Evolutionary conservation across 2,797 vertebrate genomes (phyloP).

Genomic region (Sebastes hubbsi): DNA sequence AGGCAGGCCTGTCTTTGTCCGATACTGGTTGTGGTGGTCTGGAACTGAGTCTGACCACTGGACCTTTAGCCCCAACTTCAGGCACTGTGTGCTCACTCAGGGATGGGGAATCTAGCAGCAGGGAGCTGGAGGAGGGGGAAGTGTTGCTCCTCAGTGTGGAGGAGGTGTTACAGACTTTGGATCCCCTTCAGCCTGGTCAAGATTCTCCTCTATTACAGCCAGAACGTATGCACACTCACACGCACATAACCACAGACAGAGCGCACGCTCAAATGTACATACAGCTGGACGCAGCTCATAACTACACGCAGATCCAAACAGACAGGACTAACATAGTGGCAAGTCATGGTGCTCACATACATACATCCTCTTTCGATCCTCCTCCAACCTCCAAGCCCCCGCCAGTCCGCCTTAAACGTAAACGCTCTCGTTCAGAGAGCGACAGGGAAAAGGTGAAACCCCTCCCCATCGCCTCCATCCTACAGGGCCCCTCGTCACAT

Average conservation of each 20-base stretch:
- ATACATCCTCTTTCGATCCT: conserved; percentile 82
- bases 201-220: conserved; percentile 83
- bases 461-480: conserved; percentile 94
- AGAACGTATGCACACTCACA: conserved; percentile 80
- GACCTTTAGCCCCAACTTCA: conserved; percentile 71
- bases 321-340: conserved; percentile 82
- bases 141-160: conserved; percentile 93
- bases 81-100: conserved; percentile 87
- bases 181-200: conserved; percentile 87
- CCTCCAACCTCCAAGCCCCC: conserved; percentile 85
- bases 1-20: conserved; percentile 68
- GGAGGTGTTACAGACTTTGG: conserved; percentile 92
- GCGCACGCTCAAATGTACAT: conserved; percentile 82
- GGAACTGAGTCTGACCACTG: conserved; percentile 70
- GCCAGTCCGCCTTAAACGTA: conserved; percentile 90
- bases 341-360: conserved; percentile 80
- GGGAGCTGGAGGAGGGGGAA: conserved; percentile 90
- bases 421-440: conserved; percentile 95
- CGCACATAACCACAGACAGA: conserved; percentile 80
- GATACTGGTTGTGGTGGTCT: conserved; percentile 64
- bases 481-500: conserved; percentile 86
- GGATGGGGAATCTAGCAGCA: conserved; percentile 82
- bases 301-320: conserved; percentile 77
- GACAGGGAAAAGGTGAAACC: conserved; percentile 98
- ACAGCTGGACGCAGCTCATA: conserved; percentile 83